Evolutionary conservation across 2,888 invertebrate species (phyloP), one percentile per base, ranked within the genome.

Genomic region (Dicyrtoma fusca): DNA sequence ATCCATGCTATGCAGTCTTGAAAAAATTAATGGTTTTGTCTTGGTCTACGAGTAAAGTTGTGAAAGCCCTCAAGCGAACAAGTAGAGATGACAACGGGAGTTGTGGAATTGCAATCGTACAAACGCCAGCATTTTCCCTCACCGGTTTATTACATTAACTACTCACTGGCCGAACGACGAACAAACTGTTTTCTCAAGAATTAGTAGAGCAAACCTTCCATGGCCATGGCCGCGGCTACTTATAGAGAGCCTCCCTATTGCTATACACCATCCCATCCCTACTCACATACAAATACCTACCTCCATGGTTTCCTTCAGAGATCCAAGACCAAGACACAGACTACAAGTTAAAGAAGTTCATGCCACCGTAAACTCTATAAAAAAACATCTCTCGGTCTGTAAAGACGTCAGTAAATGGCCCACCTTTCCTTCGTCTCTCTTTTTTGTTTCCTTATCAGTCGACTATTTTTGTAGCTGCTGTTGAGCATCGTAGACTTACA

Each of bases 151-250:
- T 64, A 49, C 64, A 64, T 64, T 64, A 64, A n/a, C 49, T 47
- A 34, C 47, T 49, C 63, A 44, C 61, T 61, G 61, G 61, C 34
- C 61, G 61, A 64, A 42, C 34, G 61, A 61, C 61, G 61, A 64
- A 42, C 34, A 51, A 26, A 64, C 49, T 51, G 51, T 51, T 64
- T 47, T 64, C 51, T 64, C 64, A 51, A 45, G 51, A 64, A 64
- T 64, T 64, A 64, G 64, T 51, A 49, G 64, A 64, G 64, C 64
- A 64, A 64, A 64, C 64, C 64, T 64, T 64, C 25, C 63, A n/a
- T n/a, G n/a, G n/a, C n/a, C n/a, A n/a, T n/a, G n/a, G n/a, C n/a
- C 8, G 13, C 19, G 23, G 14, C 26, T 62, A 21, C 44, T 44
- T 45, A 3, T 21, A 23, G 11, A 25, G n/a, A 25, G 23, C 59